These are phyloP conservation scores for Sebastolobus altivelis DNA, from an alignment of 2,797 vertebrate species.

Conservation along the genomic window DNA sequence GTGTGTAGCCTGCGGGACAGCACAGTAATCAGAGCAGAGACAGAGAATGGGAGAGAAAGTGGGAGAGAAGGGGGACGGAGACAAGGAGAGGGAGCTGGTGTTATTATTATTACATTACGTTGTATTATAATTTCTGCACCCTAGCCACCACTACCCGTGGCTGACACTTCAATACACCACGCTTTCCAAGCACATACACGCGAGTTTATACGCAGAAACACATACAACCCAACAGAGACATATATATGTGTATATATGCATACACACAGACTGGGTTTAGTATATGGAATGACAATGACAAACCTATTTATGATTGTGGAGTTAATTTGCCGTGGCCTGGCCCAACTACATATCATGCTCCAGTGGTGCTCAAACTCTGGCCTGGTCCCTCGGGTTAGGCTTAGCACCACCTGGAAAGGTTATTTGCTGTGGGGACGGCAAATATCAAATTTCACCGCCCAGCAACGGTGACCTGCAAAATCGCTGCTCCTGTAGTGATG, in stretches of 20 bases:
- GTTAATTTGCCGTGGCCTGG: conserved; percentile 39
- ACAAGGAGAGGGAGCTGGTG: conserved; percentile 33
- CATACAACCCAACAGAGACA: not conserved
- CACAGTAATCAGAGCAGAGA: conserved; percentile 61
- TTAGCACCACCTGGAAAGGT: conserved; percentile 48
- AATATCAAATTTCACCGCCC: conserved; percentile 35
- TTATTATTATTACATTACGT: conserved; percentile 64
- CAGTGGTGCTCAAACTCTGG: conserved; percentile 50
- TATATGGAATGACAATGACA: conserved; percentile 27
- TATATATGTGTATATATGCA: not conserved
- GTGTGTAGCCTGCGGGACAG: conserved; percentile 43
- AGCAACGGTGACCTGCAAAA: conserved; percentile 34
- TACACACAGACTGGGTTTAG: not conserved
- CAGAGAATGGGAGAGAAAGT: conserved; percentile 26
- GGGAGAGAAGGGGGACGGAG: conserved; percentile 37
- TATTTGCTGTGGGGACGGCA: conserved; percentile 35
- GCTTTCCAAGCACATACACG: conserved; percentile 13
- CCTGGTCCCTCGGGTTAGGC: conserved; percentile 30
- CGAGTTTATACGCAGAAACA: not conserved
- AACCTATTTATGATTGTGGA: conserved; percentile 25
- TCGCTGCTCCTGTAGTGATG: conserved; percentile 8
- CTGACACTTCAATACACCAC: conserved; percentile 27
- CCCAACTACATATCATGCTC: conserved; percentile 41
- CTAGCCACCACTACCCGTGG: conserved; percentile 14
- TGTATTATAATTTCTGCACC: conserved; percentile 59